Evolutionary conservation across 1,140 invertebrate genomes (phyloP), one percentile per base, ranked within the genome.

Genomic region (Adoxophyes honmai): DNA sequence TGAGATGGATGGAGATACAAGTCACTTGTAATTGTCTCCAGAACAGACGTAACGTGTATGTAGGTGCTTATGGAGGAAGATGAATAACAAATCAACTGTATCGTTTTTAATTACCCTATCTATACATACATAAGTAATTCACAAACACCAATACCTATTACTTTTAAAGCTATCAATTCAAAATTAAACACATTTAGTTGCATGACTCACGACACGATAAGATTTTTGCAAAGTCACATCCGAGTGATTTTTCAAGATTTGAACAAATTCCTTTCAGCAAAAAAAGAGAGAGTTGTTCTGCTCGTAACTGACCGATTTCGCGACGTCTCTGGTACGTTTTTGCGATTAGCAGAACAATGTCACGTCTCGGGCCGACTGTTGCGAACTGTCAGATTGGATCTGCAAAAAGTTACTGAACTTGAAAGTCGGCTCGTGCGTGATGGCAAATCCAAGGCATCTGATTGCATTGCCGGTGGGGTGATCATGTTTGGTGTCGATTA

Each of bases 281-380:
- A 51, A 70, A 71, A 75, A 72, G 65, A 71, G 73, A 80, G 76
- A 79, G 74, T 63, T 48, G 59, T 60, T 63, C 48, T 36, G 15
- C 10, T 44, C 10, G 21, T 48, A 48, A 18, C 42, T 10, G 21
- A 28, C 42, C 13, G 33, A 53, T 34, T 34, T 53, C 35, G 52
- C 52, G 15, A 16, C 15, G 35, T 34, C 52, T 34, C 34, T 35
- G 13, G 14, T 14, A 4, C 16, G 35, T 53, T 53, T 34, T 53
- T 53, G 33, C 34, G 33, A 53, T 9, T 36, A 10, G 6, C 35
- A 34, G 8, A 48, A 48, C 42, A 48, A 48, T 11, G 42, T n/a
- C 10, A 48, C 18, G 18, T 48, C 42, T 4, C 14, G 36, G 9
- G 51, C 15, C 51, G 8, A n/a, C 39, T 44, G 39, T 44, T 44